Evolutionary conservation across 2,113 vertebrate genomes (phyloP), one percentile per base, ranked within the genome.

Genomic region (Mustela nigripes): DNA sequence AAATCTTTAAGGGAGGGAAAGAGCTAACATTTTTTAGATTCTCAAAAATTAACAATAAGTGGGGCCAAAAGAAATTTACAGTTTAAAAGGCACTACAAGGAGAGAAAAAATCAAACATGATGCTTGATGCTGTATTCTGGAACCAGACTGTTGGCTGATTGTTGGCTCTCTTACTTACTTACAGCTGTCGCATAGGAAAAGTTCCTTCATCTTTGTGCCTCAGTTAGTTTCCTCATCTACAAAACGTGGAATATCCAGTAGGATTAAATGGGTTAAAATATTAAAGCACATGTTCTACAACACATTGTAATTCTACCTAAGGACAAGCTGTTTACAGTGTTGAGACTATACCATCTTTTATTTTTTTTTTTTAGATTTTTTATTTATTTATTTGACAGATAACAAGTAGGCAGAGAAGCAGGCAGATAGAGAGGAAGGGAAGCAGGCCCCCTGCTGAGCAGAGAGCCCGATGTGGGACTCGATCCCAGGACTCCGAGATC

Each of bases 1-100:
- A 24, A 56, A 78, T 86, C 69, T 22, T 83, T 88, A 90, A 24
- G 22, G 53, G 33, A 97, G 16, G 12, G 39, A 83, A 96, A 95
- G 22, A 60, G 15, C 36, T 6, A 45, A 36, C n/a, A 2, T 24
- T 33, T 95, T 82, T 80, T 42, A 88, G 48, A 22, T 36, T 1
- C 7, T 76, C 48, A 39, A 60, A 89, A 86, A 93, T 45, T 53
- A 85, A 93, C 19, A 58, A 3, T 5, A 94, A 42, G 36, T 48
- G 11, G 33, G 2, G 24, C 11, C 80, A 50, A 92, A 67, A 86
- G 14, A 95, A 74, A 83, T 71, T 76, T 80, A 50, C 21, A 79
- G 50, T 71, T 96, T 82, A 67, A 26, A 87, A 71, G 14, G n/a
- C 5, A 93, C 11, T 36, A 63, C 63, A n/a, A 53, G 45, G 18